Conservation (phyloP, 2,888 invertebrate species). For the Drosophila emarginata region DNA sequence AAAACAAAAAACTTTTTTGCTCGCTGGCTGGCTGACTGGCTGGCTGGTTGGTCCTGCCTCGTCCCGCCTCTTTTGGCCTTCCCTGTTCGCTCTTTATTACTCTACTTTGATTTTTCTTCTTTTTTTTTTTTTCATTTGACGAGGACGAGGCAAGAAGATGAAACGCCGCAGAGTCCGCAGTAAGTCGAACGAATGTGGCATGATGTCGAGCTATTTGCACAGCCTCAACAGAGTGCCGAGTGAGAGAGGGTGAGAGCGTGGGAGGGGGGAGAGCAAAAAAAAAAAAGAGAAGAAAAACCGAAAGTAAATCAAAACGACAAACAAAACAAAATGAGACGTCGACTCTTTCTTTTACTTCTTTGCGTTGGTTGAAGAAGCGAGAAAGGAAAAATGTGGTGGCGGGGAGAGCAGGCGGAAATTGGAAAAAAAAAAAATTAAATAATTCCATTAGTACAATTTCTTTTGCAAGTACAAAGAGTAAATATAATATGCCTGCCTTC, state of each 20-base stretch:
- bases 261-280: neutral
- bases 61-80: neutral
- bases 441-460: constrained; percentile 81
- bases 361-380: neutral
- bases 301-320: constrained; percentile 69
- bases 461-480: constrained; percentile 81
- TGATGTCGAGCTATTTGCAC: constrained; percentile 66
- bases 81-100: neutral
- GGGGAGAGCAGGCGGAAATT: neutral
- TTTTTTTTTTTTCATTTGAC: neutral
- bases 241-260: neutral
- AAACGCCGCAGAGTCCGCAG: constrained; percentile 17
- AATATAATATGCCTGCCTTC: constrained; percentile 59
- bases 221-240: constrained; percentile 29
- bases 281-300: constrained; percentile 39
- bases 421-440: constrained; percentile 63
- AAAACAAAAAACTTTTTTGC: constrained; percentile 73
- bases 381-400: neutral
- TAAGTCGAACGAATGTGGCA: constrained; percentile 43
- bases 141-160: constrained; percentile 27
- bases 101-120: constrained; percentile 28
- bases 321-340: constrained; percentile 66
- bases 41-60: neutral
- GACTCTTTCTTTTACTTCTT: neutral
- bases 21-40: constrained; percentile 14